Evolutionary conservation across 2,888 invertebrate genomes (phyloP), one percentile per base, ranked within the genome.

Genomic region (Lucinisca nassula): DNA sequence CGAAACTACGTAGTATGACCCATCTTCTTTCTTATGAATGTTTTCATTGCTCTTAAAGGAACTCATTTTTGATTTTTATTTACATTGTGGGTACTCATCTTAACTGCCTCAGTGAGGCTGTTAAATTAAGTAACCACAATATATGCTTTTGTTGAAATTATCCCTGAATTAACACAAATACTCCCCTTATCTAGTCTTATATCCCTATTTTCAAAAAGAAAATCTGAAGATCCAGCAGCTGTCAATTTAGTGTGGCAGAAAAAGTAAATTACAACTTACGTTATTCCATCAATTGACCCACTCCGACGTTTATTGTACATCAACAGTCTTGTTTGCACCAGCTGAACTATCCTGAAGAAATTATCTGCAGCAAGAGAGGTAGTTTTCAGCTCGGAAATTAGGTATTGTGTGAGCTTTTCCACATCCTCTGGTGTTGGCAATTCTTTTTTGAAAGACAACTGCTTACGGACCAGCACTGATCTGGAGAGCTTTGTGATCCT

Each of bases 281-380:
- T 88, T 6, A 87, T 85, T 51, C 58, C 79, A 51, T 89, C 87
- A 35, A 90, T 67, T 72, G 82, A 86, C 38, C 90, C 90, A 38
- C 84, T 79, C 67, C 90, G 51, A 27, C 90, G 35, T n/a, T n/a
- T 67, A 67, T 90, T 90, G 45, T 76, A 90, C 35, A 83, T 10
- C 51, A 91, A 67, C 21, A 90, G 38, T 45, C 87, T 81, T 2
- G 87, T 84, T 55, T 91, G 79, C 10, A 40, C 55, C n/a, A 89
- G 67, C 24, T 67, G 67, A 6, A 82, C 80, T 14, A 77, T 55
- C 30, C 80, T 55, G 40, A 27, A 55, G 51, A 79, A 89, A 38
- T 79, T 85, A 6, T 85, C 87, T 17, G 74, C 6, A 32, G 55
- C 55, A 6, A 84, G 75, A 17, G 49, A 24, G 17, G 40, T 49